Base-by-base conservation (phyloP, 2,888 invertebrate species). In the Synergus umbraculus region DNA sequence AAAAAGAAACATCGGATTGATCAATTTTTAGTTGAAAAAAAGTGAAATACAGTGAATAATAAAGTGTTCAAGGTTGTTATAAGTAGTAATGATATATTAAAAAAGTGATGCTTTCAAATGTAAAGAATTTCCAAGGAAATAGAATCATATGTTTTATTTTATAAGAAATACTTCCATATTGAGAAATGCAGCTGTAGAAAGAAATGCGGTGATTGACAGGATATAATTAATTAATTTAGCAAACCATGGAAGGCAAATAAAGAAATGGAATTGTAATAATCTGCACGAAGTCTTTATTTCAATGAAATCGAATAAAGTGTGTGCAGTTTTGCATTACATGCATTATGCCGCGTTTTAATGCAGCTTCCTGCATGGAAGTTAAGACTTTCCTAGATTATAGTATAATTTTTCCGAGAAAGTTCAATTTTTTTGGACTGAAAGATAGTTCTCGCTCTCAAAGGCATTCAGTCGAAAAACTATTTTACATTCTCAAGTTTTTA, bases 401-500 rank as follows among this genome's bases (percentile, higher is more conserved):
- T 49, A 49, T 69, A 29, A 69, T 49, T 69, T 69, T 49, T 49
- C 76, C 79, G 77, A 79, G 82, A 82, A 82, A 83, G 81, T 82
- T 37, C 58, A 58, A 73, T 43, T 73, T 79, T 82, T 82, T 69
- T 78, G 77, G 44, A 76, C 76, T 77, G 18, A 63, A 81, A 79
- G 81, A 81, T n/a, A n/a, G 77, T 60, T 78, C 76, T 83, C 78
- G 78, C 82, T 83, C 78, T 83, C 78, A 63, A 79, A 81, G 49
- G 76, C 82, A 83, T 82, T 81, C 82, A 80, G 78, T 80, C 79
- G 77, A 84, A 82, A 84, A 84, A 80, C 9, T 43, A 8, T 8
- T 64, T 64, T 29, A 13, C 37, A 37, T 37, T 37, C 9, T 43
- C 18, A n/a, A 66, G n/a, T 43, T 66, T 43, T 66, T 43, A 66